Percentiles rank a stretch among this genome's conserved stretches.
These are phyloP conservation scores for Hemicrepidius hirtus DNA, from an alignment of 2,888 invertebrate species.

Conservation along the genomic window DNA sequence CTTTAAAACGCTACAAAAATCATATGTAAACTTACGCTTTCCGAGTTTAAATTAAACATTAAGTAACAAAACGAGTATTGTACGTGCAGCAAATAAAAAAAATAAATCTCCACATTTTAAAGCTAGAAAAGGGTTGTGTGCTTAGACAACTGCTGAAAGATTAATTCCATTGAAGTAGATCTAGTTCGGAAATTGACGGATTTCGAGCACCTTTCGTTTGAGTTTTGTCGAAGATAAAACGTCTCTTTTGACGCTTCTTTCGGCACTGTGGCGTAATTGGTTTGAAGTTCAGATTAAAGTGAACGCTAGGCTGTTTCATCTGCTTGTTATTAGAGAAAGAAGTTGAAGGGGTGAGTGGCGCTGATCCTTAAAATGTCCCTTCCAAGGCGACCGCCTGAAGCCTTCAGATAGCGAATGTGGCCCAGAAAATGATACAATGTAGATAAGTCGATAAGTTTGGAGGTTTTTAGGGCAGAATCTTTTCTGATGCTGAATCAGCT, in stretches of 20 bases:
- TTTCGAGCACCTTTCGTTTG: constrained; percentile 44
- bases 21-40: background rate
- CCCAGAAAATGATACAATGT: constrained; percentile 44
- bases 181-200: constrained; percentile 44
- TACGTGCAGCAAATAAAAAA: background rate
- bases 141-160: constrained; percentile 34
- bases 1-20: constrained; percentile 17
- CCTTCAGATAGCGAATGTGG: constrained; percentile 44
- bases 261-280: constrained; percentile 55
- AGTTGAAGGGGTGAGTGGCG: constrained; percentile 40
- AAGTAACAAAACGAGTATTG: background rate
- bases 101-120: background rate
- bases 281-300: constrained; percentile 58
- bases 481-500: constrained; percentile 37
- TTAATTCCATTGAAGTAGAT: constrained; percentile 39
- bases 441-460: constrained; percentile 46
- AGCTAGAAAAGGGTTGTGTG: background rate
- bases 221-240: constrained; percentile 34
- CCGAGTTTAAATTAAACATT: background rate
- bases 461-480: constrained; percentile 36
- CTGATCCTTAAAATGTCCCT: constrained; percentile 32
- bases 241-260: constrained; percentile 43
- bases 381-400: constrained; percentile 35
- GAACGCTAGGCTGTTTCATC: constrained; percentile 57
- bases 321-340: constrained; percentile 56